Evolutionary conservation across 2,797 vertebrate genomes (phyloP), one percentile per base, ranked within the genome.

Genomic region (Rhadinocentrus ornatus): DNA sequence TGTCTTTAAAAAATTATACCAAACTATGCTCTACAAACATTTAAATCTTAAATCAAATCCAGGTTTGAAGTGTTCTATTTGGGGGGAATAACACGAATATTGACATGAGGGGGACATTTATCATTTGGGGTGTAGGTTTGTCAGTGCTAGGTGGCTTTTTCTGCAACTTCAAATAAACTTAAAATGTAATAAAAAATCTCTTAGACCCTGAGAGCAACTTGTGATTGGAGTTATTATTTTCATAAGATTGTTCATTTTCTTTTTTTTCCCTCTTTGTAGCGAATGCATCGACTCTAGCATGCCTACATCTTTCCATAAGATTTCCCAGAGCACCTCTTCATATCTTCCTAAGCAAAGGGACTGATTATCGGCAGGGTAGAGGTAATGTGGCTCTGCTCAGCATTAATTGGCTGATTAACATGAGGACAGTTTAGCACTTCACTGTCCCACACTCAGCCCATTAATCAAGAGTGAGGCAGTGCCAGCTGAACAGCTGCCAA

Each of bases 341-440:
- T 73, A 73, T 82, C 83, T 75, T 83, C 81, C 48, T 80, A 82
- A 78, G 85, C 74, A 69, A 78, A 61, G 78, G 69, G 77, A 89
- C 83, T 80, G 90, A 93, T 93, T 85, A 83, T 78, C 66, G 64
- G 68, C 75, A 78, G 89, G 88, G 78, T 84, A 86, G 80, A 87
- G 80, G 88, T 84, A 89, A 78, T 69, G 87, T 78, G 57, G 87
- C 88, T 85, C 88, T 62, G 84, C 86, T 82, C 84, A 54, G 85
- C 92, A 82, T 89, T 93, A 93, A 94, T 94, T 93, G 92, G 90
- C 91, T 92, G 90, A 93, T 94, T 94, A 93, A 90, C 92, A 93
- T 91, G 87, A 89, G 88, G 89, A 90, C 89, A 84, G 89, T 93
- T 95, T 92, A 93, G 91, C 89, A 80, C 92, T 91, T 90, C 90